Conservation (phyloP, 2,888 invertebrate species). For the Drosophila cognata region DNA sequence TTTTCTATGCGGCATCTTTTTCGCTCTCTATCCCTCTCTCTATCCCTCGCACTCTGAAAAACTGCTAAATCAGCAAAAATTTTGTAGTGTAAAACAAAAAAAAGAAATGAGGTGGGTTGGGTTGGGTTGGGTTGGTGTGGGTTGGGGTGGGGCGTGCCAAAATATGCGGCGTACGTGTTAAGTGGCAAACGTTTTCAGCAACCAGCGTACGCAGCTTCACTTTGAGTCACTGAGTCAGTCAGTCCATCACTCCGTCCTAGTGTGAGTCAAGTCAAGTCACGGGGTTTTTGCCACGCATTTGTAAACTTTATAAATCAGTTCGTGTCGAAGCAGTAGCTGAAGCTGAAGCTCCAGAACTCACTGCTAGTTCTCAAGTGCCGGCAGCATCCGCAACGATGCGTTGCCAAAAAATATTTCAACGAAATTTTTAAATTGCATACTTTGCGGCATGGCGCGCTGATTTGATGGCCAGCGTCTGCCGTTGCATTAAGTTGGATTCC, state of each 20-base stretch:
- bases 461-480: conserved; percentile 58
- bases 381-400: conserved; percentile 53
- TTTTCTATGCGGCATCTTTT: conserved; percentile 40
- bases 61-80: conserved; percentile 76
- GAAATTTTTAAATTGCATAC: conserved; percentile 75
- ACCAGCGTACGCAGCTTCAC: conserved; percentile 10
- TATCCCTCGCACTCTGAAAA: conserved; percentile 19
- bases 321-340: conserved; percentile 73
- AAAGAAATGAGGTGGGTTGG: conserved; percentile 3
- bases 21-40: not conserved
- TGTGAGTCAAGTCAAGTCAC: conserved; percentile 71
- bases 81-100: conserved; percentile 63
- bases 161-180: conserved; percentile 80
- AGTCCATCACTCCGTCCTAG: conserved; percentile 51
- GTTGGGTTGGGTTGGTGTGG: not conserved
- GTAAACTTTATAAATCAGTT: conserved; percentile 80
- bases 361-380: conserved; percentile 34
- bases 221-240: conserved; percentile 17
- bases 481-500: conserved; percentile 39
- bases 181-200: conserved; percentile 77
- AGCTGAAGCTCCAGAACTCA: conserved; percentile 2
- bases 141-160: conserved; percentile 64
- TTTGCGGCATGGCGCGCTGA: conserved; percentile 71
- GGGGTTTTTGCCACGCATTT: conserved; percentile 79
- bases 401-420: conserved; percentile 55